Evolutionary conservation across 2,888 invertebrate genomes (phyloP), one percentile per base, ranked within the genome.

Genomic region (Eulithis prunata): DNA sequence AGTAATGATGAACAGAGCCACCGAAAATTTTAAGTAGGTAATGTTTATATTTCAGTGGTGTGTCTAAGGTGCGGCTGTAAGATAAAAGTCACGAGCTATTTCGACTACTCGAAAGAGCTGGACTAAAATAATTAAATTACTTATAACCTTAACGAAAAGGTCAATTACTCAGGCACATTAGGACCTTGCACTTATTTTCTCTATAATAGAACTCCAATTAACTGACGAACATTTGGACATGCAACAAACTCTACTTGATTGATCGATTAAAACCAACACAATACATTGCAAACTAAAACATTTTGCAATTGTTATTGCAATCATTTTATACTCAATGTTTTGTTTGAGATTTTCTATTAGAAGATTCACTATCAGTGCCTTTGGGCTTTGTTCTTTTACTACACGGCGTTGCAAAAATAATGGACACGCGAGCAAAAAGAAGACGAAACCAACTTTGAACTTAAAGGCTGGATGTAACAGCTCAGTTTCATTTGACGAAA

Each of bases 121-220:
- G 74, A 78, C 79, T 79, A 83, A 84, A 82, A 81, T 83, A 77
- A 85, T 80, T 83, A 84, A 79, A 78, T 77, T 75, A 78, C 78
- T 78, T 81, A 77, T 79, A 78, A 81, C 84, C 85, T 84, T 76
- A 82, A 72, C 64, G 75, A 79, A 84, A 82, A 89, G 88, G 88
- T 85, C 84, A 79, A 74, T 71, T 76, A 68, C 55, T 67, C 58
- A 69, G 60, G 66, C 70, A 57, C 51, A 59, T 63, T 2, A 21
- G 43, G 70, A 71, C 82, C 82, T 79, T 73, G 79, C 73, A 69
- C 76, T 32, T 45, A 8, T 4, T 54, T 36, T 52, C 46, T 53
- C 38, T 56, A 63, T 46, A 53, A 53, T 38, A 53, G 47, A 64
- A 53, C 41, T 14, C 46, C n/a, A 49, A 21, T 49, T 49, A 49